A percentile compares a stretch with the other conserved stretches of the same genome.
phyloP scores from a whole-genome alignment of 2,113 vertebrate genomes.

The Elanus axillaris region DNA sequence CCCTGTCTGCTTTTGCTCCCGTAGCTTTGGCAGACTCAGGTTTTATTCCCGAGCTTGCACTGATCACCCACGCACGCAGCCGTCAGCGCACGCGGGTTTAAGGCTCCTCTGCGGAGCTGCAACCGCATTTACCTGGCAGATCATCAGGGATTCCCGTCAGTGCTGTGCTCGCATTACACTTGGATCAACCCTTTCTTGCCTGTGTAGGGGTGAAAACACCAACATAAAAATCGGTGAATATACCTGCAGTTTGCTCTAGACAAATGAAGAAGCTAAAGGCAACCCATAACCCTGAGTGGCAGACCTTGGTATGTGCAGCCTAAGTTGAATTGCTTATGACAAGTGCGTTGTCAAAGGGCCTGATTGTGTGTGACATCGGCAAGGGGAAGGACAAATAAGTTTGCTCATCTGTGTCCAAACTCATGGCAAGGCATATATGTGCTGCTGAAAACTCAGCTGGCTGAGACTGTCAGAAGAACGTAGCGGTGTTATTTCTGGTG shows the following conservation, averaged over 20 bases:
- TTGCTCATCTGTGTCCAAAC: not conserved
- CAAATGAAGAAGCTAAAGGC: not conserved
- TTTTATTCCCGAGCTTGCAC: not conserved
- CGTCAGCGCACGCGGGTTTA: not conserved
- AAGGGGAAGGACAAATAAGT: constrained; percentile 17
- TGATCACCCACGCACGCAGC: accelerated
- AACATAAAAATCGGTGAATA: not conserved
- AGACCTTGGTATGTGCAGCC: not conserved
- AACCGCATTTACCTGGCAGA: not conserved
- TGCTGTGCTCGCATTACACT: not conserved
- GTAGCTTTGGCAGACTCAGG: not conserved
- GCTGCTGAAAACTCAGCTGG: not conserved
- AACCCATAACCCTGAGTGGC: not conserved
- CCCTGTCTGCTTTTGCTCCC: not conserved
- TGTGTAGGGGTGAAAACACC: not conserved
- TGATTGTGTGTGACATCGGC: not conserved
- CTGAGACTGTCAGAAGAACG: not conserved
- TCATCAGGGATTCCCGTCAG: not conserved
- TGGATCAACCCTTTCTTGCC: not conserved
- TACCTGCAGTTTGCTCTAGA: not conserved
- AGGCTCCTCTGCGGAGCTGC: not conserved
- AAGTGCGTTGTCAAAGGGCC: not conserved
- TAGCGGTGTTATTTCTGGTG: not conserved
- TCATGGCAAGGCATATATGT: not conserved
- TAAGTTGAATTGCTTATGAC: not conserved